Evolutionary conservation across 2,113 vertebrate species (phyloP).

Genomic region (Microcebus murinus): DNA sequence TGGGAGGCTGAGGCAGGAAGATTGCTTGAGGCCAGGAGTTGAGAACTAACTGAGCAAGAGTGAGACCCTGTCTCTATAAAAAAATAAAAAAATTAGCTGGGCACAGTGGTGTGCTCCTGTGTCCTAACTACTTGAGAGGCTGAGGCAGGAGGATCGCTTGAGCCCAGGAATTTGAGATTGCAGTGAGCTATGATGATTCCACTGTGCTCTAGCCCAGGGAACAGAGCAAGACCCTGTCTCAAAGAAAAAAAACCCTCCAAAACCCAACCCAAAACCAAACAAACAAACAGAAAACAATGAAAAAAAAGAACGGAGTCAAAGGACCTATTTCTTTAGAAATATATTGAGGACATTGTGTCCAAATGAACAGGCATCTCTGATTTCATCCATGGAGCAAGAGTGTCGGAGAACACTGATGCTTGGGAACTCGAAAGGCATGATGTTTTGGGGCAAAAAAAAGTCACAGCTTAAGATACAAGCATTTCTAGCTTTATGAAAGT

Average conservation of each 20-base stretch:
- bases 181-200: no score
- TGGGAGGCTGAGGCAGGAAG: neutral
- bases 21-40: neutral
- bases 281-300: neutral
- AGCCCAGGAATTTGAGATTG: no score
- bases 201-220: no score
- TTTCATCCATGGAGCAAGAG: neutral
- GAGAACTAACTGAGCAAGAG: neutral
- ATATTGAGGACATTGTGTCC: neutral
- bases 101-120: neutral
- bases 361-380: slow-evolving; percentile 26
- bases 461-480: neutral
- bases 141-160: neutral
- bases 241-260: neutral
- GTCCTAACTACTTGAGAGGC: neutral
- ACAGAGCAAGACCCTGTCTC: neutral
- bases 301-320: neutral
- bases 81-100: neutral
- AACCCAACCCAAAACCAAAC: neutral
- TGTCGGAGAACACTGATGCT: slow-evolving; percentile 38
- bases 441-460: neutral
- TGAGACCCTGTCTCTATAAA: neutral
- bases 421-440: neutral
- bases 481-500: slow-evolving; percentile 21
- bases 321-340: slow-evolving; percentile 44